phyloP scores from a whole-genome alignment of 2,888 invertebrate species.

The Caenorhabditis becei region DNA sequence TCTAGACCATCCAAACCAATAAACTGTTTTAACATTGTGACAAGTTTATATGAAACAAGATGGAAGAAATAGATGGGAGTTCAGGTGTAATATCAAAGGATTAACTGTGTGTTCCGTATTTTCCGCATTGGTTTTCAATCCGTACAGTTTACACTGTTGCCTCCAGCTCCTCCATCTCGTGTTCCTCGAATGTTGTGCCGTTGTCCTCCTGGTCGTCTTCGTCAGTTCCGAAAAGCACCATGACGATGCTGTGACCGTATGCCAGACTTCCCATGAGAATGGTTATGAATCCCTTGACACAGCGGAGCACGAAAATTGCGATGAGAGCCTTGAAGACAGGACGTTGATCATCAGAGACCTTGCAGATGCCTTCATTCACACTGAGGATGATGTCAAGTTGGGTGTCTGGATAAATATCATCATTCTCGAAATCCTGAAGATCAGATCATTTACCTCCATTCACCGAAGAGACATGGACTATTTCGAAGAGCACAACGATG shows the following conservation, averaged over 20 bases:
- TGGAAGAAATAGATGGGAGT: too few relatives aligned
- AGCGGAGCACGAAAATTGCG: constrained; percentile 8
- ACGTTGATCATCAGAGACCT: not conserved
- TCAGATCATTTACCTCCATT: constrained; percentile 14
- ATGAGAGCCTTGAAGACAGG: not conserved
- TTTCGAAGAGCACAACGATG: not conserved
- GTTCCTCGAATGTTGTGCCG: not conserved
- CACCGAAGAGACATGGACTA: constrained; percentile 26
- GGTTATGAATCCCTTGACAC: constrained; percentile 18
- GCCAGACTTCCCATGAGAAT: constrained; percentile 8
- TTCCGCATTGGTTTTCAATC: too few relatives aligned
- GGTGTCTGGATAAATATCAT: constrained; percentile 23
- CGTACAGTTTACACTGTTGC: too few relatives aligned
- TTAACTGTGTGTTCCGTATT: too few relatives aligned
- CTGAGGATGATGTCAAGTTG: constrained; percentile 30
- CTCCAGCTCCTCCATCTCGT: constrained; percentile 9
- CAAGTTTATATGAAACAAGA: not conserved
- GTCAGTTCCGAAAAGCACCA: constrained; percentile 1
- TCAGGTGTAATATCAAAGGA: too few relatives aligned
- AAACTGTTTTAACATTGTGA: not conserved
- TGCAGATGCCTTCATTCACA: constrained; percentile 13
- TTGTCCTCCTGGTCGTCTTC: not conserved
- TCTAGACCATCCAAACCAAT: not conserved
- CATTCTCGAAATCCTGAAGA: not conserved
- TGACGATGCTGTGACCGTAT: constrained; percentile 7